These are phyloP conservation scores for Drosophila pullipes DNA, from an alignment of 2,888 invertebrate genomes.

Conservation along the genomic window DNA sequence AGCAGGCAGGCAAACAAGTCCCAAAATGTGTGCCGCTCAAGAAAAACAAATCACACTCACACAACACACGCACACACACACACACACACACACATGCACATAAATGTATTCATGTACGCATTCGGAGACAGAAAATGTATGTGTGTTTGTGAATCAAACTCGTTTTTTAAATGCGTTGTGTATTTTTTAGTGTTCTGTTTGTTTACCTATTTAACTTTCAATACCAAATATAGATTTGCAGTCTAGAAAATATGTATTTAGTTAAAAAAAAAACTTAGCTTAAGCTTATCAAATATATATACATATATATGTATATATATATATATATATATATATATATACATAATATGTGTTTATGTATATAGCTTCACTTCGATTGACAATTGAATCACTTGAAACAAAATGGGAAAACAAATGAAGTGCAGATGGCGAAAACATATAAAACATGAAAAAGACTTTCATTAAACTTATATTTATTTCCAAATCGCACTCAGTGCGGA, in stretches of 20 bases:
- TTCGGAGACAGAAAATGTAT: conserved; percentile 15
- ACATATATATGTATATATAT: neutral
- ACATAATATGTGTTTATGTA: neutral
- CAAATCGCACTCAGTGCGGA: conserved; percentile 21
- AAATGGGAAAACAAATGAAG: conserved; percentile 16
- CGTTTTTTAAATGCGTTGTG: conserved; percentile 67
- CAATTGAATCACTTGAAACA: conserved; percentile 26
- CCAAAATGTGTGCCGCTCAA: conserved; percentile 43
- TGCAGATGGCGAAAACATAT: conserved; percentile 14
- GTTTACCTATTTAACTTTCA: conserved; percentile 11
- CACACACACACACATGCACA: neutral
- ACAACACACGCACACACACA: conserved; percentile 2
- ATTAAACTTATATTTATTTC: conserved; percentile 11
- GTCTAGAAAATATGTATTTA: conserved; percentile 36
- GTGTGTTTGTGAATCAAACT: conserved; percentile 41
- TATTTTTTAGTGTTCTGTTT: conserved; percentile 18
- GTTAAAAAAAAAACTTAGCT: conserved; percentile 42
- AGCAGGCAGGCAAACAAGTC: conserved; percentile 43
- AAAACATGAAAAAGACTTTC: conserved; percentile 11
- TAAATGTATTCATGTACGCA: neutral
- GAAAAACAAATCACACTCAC: conserved; percentile 39
- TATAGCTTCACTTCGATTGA: neutral
- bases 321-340: conserved; percentile 6
- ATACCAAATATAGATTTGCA: conserved; percentile 41
- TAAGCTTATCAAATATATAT: conserved; percentile 32